Base-by-base conservation (phyloP, 2,113 vertebrate species). In the Morone saxatilis region DNA sequence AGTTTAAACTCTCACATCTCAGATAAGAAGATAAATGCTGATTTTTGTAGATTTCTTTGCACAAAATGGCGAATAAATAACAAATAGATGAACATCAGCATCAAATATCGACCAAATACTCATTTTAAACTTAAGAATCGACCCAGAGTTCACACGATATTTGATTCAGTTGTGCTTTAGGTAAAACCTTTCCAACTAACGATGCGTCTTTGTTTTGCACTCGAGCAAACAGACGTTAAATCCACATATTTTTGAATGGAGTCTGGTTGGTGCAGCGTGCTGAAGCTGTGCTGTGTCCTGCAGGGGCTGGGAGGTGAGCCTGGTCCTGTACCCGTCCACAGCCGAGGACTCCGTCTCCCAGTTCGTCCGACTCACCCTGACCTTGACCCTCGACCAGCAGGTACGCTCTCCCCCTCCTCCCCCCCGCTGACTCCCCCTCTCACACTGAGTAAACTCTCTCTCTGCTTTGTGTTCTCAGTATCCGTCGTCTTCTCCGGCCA, bases 261-360 rank as follows among this genome's bases (percentile, higher is more conserved):
- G 36, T 61, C 19, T 45, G 41, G 4, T 45, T 16, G 45, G 5
- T 63, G 40, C 6, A 62, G 36, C 2, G 10, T 65, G 43, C 6
- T 76, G 2, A 56, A 17, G 6, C 47, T 41, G 31, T 66, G 14
- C 43, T 19, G 14, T 50, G 22, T 63, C 53, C 47, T 60, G 12
- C 59, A 98, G 97, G 84, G 89, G 92, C 70, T 96, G 96, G 97
- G 95, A 96, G 80, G 95, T 99, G 76, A 96, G 90, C 53, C 95
- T 99, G 86, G 97, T 97, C 6, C 92, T 99, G 70, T 91, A 97
- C 87, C 98, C 98, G 0, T 97, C 97, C 77, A 99, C 98, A 6
- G 98, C 94, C 0, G 95, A 99, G 84, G 97, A 99, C 91, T 96
- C 96, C 0, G 95, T 97, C 22, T 97, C 96, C 0, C 98, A 99